Evolutionary conservation across 1,140 invertebrate species (phyloP).

Genomic region (Brachionus koreanus): DNA sequence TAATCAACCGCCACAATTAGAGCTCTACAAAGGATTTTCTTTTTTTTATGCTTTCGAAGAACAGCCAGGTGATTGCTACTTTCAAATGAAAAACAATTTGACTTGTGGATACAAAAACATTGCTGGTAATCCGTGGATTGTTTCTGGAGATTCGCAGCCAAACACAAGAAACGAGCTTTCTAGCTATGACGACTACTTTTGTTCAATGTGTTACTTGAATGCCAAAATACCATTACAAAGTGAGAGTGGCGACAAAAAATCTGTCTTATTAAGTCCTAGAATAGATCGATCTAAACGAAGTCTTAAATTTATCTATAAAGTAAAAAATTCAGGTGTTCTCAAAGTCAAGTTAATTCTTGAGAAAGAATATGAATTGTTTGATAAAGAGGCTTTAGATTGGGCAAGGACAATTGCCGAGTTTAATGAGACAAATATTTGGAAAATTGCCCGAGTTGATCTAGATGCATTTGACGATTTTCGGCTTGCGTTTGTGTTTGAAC

Average conservation of each 20-base stretch:
- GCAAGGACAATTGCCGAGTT: not conserved
- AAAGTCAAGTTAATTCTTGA: not conserved
- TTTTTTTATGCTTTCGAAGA: slow-evolving; percentile 32
- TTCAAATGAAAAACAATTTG: slow-evolving; percentile 17
- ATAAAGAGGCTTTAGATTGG: not conserved
- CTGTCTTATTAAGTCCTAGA: slow-evolving; percentile 23
- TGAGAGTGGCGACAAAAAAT: not conserved
- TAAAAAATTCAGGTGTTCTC: not conserved
- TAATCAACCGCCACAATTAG: not conserved
- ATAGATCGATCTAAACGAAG: not conserved
- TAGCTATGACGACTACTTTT: slow-evolving; percentile 11
- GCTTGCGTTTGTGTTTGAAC: slow-evolving; percentile 16
- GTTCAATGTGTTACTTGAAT: not conserved
- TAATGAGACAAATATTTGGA: not conserved
- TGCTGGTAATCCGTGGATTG: not conserved
- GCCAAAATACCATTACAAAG: slow-evolving; percentile 4
- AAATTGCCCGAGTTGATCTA: not conserved
- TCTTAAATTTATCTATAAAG: slow-evolving; percentile 18
- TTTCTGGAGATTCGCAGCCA: not conserved
- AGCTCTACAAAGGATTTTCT: slow-evolving; percentile 4
- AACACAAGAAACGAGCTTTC: not conserved
- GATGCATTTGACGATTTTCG: not conserved
- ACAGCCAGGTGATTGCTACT: slow-evolving; percentile 24
- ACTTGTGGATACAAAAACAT: slow-evolving; percentile 24
- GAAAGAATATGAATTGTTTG: slow-evolving; percentile 21